Evolutionary conservation across 2,113 vertebrate genomes (phyloP).

Genomic region (Morone chrysops): DNA sequence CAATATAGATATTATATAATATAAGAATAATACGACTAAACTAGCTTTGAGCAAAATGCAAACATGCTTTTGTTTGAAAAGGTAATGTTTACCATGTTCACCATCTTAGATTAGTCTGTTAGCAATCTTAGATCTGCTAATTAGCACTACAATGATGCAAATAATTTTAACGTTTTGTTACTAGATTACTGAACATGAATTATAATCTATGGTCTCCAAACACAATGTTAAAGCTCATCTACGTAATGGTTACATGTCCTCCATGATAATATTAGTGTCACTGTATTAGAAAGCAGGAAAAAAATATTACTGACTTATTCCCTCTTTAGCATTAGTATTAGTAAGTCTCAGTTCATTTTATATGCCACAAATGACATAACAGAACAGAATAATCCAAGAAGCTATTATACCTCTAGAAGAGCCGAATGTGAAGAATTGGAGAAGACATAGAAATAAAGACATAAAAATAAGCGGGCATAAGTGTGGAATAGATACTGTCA

Average conservation of each 20-base stretch:
- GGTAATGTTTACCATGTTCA: not conserved
- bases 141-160: not conserved
- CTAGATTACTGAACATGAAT: not conserved
- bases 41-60: not conserved
- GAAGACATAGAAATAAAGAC: conserved; percentile 8
- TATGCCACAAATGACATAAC: not conserved
- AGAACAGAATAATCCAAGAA: not conserved
- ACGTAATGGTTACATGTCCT: not conserved
- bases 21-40: not conserved
- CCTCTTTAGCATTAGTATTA: not conserved
- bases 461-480: not conserved
- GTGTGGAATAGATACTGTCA: conserved; percentile 18
- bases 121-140: not conserved
- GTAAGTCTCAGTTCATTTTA: not conserved
- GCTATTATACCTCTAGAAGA: not conserved
- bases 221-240: not conserved
- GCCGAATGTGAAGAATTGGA: not conserved
- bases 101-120: not conserved
- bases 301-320: not conserved
- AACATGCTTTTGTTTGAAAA: not conserved
- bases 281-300: not conserved
- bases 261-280: not conserved
- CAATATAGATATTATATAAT: not conserved
- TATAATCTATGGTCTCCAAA: not conserved
- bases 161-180: too few species aligned